Conservation (phyloP, 2,797 vertebrate species). For the Molossus molossus region DNA sequence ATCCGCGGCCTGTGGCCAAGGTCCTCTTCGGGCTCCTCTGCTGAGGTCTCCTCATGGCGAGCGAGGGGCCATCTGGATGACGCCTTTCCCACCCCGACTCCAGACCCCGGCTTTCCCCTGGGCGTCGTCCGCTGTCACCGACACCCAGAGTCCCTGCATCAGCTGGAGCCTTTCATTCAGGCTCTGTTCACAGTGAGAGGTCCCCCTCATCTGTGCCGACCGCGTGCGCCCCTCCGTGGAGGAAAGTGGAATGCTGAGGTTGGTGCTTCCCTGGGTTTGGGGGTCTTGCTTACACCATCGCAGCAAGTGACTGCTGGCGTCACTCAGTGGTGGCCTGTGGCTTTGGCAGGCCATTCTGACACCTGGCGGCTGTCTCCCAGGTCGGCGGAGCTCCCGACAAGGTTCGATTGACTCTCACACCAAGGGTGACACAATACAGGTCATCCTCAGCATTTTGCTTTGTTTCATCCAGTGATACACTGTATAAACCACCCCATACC, state of each 20-base stretch:
- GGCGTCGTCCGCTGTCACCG: accelerated
- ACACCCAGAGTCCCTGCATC: no score
- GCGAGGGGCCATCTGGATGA: not conserved
- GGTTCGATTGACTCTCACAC: not conserved
- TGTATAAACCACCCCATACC: not conserved
- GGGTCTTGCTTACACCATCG: accelerated
- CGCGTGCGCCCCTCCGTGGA: accelerated
- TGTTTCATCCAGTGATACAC: not conserved
- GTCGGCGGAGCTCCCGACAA: not conserved
- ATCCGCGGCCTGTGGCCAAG: not conserved
- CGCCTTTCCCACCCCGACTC: not conserved
- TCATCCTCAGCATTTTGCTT: not conserved
- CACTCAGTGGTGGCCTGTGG: not conserved
- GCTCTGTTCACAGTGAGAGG: not conserved
- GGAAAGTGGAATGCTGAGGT: no score
- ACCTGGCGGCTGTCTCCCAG: not conserved
- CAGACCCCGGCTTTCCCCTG: not conserved
- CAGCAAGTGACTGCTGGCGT: accelerated
- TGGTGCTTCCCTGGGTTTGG: not conserved
- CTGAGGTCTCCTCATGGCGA: no score
- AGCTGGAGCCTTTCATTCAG: not conserved
- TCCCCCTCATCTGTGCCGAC: accelerated
- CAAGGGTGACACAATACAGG: not conserved
- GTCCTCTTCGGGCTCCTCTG: no score
- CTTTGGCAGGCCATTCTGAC: not conserved